Evolutionary conservation across 2,888 invertebrate species (phyloP), one percentile per base, ranked within the genome.

Genomic region (Cancer borealis): DNA sequence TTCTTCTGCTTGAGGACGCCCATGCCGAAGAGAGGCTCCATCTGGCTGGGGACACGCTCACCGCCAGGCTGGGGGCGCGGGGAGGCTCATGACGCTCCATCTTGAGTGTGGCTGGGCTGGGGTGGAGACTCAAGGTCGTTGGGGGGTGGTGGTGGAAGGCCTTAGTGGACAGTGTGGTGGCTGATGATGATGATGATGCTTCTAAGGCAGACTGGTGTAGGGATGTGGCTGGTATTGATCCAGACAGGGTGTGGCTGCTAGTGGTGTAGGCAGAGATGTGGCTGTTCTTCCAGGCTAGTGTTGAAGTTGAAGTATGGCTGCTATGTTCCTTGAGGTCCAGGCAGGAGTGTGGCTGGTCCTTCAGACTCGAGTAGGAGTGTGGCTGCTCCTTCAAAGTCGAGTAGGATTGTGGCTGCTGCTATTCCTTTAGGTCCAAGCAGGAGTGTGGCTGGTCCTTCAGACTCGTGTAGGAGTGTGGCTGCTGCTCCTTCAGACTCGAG

Each of bases 11-110:
- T 73, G 66, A 54, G 60, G 92, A 88, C 84, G 54, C 92, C 92
- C 87, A 54, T 39, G 88, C 92, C 14, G 87, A 54, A 45, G 92
- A 47, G 54, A 92, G 54, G 88, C 54, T 87, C 92, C 92, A 87
- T 21, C 92, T n/a, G 54, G 92, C 91, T 12, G 90, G 90, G 54
- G 90, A 54, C 30, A 90, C 90, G 30, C 49, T 54, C 26, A 90
- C 30, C 3, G 90, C 54, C 60, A 90, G 90, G 54, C 90, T 90
- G 30, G 54, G 30, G 2, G 49, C 30, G 4, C 90, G 90, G 54
- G 90, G 90, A 12, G 90, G 90, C 4, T 30, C 30, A 17, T 90
- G 90, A 5, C 90, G 47, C 26, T 90, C 90, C 90, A 90, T 90
- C 60, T 4, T 39, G 10, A 14, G 84, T 84, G 30, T 84, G n/a